Conservation (phyloP, 2,113 vertebrate genomes). For the Pterocles orientalis region DNA sequence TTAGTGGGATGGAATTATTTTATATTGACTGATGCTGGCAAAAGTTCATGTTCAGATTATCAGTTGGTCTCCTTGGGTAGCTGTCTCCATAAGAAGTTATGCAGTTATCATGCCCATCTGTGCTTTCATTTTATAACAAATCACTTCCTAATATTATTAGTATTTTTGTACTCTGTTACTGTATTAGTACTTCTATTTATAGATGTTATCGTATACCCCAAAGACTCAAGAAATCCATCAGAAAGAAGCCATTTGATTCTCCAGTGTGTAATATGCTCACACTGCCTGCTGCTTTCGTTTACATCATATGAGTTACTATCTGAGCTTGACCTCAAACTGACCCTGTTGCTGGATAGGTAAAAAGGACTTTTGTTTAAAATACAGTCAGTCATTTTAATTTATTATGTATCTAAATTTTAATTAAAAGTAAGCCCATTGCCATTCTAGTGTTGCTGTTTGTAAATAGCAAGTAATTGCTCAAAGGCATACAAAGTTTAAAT, state of each 20-base stretch:
- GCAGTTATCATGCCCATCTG: background rate
- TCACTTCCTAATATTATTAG: background rate
- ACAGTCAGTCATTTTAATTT: background rate
- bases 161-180: background rate
- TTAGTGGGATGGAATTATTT: background rate
- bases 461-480: background rate
- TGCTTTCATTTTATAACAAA: background rate
- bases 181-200: background rate
- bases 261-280: background rate
- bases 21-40: background rate
- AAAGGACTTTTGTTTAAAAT: background rate
- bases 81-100: background rate
- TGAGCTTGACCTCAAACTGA: background rate
- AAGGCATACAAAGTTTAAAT: background rate
- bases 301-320: background rate
- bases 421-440: background rate
- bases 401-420: background rate
- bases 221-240: background rate
- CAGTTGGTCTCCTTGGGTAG: background rate
- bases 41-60: background rate
- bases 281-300: background rate
- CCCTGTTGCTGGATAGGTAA: background rate
- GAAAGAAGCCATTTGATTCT: background rate
- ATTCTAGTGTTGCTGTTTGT: background rate
- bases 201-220: background rate